phyloP scores from a whole-genome alignment of 2,113 vertebrate species.

The Felis chaus region DNA sequence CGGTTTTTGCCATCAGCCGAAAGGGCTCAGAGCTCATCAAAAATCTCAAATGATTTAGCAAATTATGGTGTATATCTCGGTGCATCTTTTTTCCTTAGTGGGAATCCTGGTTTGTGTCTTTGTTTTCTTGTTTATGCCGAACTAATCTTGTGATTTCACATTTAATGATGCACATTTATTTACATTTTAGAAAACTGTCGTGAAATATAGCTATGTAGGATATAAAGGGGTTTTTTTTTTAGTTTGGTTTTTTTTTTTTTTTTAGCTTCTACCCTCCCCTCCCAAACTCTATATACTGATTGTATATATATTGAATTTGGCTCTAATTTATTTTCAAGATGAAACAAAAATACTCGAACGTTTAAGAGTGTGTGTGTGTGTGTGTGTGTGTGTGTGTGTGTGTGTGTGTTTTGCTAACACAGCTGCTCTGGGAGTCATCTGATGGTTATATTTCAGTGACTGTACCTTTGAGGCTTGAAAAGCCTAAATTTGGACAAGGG shows the following conservation, averaged over 20 bases:
- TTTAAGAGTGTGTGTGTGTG: neutral
- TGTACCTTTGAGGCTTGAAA: constrained; percentile 33
- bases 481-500: constrained; percentile 50
- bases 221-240: neutral
- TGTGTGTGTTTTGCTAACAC: neutral
- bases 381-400: too few relatives aligned
- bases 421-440: neutral
- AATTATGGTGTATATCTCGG: neutral
- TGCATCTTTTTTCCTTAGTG: neutral
- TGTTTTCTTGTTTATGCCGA: neutral
- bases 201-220: neutral
- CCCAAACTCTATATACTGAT: neutral
- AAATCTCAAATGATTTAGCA: constrained; percentile 65
- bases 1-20: constrained; percentile 52
- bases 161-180: neutral
- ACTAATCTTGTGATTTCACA: constrained; percentile 40
- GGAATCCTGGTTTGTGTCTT: neutral
- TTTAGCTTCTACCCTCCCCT: neutral
- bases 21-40: constrained; percentile 54
- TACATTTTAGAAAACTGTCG: neutral
- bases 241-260: neutral
- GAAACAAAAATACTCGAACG: constrained; percentile 7
- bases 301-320: neutral
- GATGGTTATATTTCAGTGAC: neutral
- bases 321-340: constrained; percentile 22